Base-by-base conservation (phyloP, 2,888 invertebrate genomes). In the Phengaris arion region DNA sequence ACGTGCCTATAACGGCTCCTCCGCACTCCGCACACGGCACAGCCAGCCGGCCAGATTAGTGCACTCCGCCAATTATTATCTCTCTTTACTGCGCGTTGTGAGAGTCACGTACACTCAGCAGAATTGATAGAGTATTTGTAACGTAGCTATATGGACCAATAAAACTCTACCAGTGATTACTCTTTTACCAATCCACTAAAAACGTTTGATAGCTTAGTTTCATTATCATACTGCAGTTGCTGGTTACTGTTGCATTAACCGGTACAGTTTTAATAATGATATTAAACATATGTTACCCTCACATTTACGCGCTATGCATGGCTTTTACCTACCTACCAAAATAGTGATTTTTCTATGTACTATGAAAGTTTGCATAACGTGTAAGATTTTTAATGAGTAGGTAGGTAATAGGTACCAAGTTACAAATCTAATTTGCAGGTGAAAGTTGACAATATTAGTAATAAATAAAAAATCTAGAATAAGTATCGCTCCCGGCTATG, bases 1-100 rank as follows among this genome's bases (percentile, higher is more conserved):
- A 88, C 87, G 82, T 86, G 85, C 86, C 88, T 91, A 79, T 83
- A 93, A 93, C 93, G 93, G 93, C 90, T 88, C 85, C 87, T 86
- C 82, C 81, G 83, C 84, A 64, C 59, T 22, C 22, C 35, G 59
- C 22, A 35, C 35, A 35, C 35, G 35, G 35, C 35, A 12, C 52
- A 52, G 10, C 52, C 52, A 52, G 48, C 64, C 12, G 85, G 85
- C 86, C 84, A 59, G 70, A 70, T 51, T 70, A 75, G 22, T n/a
- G 57, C 69, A 57, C 46, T 69, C 70, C 69, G 35, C 55, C 35
- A 70, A 75, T 70, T 70, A 13, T 72, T 70, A 70, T 57, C 22
- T 52, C 46, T 52, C 57, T 70, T 64, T 12, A 52, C 64, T 64
- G 10, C 12, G 35, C 35, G 35, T 64, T 64, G 9, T 12, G 64